Percentiles rank a stretch among this genome's conserved stretches.
Evolutionary conservation across 2,113 vertebrate species (phyloP).

Genomic region (Pomatorhinus ruficollis): DNA sequence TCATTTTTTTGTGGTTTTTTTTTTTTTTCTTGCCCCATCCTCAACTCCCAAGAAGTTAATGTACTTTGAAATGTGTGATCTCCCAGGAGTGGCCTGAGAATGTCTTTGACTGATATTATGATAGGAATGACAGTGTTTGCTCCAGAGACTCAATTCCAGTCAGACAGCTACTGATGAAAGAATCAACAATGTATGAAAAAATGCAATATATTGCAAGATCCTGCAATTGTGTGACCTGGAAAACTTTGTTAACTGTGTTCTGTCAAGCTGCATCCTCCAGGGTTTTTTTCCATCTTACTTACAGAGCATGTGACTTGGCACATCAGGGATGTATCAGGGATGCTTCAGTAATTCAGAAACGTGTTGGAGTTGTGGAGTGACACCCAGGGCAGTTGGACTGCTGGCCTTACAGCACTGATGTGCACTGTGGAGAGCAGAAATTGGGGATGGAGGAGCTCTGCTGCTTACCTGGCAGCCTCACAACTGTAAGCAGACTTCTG

Average conservation of each 20-base stretch:
- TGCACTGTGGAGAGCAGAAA: not conserved
- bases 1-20: not conserved
- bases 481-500: not conserved
- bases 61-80: not conserved
- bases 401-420: not conserved
- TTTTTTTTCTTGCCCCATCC: rapidly evolving
- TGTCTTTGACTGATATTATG: not conserved
- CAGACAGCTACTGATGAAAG: not conserved
- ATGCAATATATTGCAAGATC: not conserved
- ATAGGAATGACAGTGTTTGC: not conserved
- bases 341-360: not conserved
- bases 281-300: rapidly evolving
- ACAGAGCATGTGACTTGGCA: not conserved
- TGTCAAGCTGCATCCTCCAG: not conserved
- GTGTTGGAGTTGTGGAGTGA: not conserved
- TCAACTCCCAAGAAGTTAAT: not conserved
- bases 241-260: not conserved
- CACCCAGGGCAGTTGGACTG: not conserved
- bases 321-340: not conserved
- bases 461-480: not conserved
- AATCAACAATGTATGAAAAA: not conserved
- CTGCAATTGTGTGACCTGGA: not conserved
- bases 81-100: not conserved
- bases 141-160: not conserved
- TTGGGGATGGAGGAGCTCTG: not conserved